Percentiles rank a stretch among this genome's conserved stretches.
Conservation (phyloP, 2,797 vertebrate genomes). For the Chelmon rostratus region DNA sequence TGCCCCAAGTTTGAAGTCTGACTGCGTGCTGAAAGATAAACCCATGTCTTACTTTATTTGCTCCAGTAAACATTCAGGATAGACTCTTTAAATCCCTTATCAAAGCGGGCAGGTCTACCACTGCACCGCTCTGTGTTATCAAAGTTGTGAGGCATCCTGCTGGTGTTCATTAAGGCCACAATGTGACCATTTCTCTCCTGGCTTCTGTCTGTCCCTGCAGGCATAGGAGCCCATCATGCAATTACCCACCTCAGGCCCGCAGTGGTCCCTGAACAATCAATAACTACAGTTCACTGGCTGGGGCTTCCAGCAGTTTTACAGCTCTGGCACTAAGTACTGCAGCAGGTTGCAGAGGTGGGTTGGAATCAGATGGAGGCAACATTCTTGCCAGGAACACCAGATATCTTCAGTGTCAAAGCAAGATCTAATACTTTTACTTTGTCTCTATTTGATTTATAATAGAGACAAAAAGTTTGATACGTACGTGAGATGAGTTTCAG, state of each 20-base stretch:
- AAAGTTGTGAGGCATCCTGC: slow-evolving; percentile 54
- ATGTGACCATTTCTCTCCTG: slow-evolving; percentile 51
- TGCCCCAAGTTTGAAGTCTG: slow-evolving; percentile 54
- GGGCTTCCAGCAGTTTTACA: slow-evolving; percentile 49
- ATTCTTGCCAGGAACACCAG: slow-evolving; percentile 20
- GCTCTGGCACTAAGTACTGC: slow-evolving; percentile 45
- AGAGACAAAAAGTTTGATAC: slow-evolving; percentile 4
- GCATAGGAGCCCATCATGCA: slow-evolving; percentile 61
- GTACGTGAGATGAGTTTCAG: not conserved
- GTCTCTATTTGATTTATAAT: too few species aligned
- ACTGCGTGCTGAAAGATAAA: slow-evolving; percentile 51
- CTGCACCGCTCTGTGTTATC: slow-evolving; percentile 32
- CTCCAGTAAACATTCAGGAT: slow-evolving; percentile 51
- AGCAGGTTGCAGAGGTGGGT: slow-evolving; percentile 38
- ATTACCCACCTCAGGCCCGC: slow-evolving; percentile 62
- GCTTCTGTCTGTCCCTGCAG: slow-evolving; percentile 58
- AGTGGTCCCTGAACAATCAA: slow-evolving; percentile 67
- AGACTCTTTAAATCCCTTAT: slow-evolving; percentile 58
- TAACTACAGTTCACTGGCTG: slow-evolving; percentile 67
- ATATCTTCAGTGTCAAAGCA: slow-evolving; percentile 3
- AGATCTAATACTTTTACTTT: slow-evolving; percentile 15
- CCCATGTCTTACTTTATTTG: slow-evolving; percentile 49
- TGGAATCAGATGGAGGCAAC: slow-evolving; percentile 23
- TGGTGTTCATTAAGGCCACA: slow-evolving; percentile 67
- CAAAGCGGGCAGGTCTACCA: slow-evolving; percentile 51